These are phyloP conservation scores for Podocnemis expansa DNA, from an alignment of 2,113 vertebrate species.

Conservation along the genomic window DNA sequence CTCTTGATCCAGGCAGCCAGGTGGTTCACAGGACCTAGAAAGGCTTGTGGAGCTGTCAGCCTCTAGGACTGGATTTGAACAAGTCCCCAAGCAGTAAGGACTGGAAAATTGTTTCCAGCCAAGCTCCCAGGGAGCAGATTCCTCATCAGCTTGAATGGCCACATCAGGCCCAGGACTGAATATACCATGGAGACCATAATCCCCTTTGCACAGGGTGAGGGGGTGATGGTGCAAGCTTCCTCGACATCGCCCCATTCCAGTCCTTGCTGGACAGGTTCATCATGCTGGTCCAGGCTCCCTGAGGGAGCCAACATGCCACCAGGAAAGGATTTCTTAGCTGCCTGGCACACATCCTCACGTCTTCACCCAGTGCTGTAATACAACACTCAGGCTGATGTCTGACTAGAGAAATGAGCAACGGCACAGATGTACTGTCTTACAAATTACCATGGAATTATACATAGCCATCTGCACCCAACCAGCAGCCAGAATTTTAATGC, in stretches of 20 bases:
- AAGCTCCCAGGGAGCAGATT: not conserved
- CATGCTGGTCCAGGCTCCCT: not conserved
- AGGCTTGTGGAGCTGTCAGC: not conserved
- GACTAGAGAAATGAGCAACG: conserved; percentile 67
- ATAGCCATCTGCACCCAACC: conserved; percentile 69
- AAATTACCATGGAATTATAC: conserved; percentile 60
- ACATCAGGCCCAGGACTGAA: not conserved
- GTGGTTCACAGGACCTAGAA: not conserved
- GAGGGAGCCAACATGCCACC: conserved; percentile 9
- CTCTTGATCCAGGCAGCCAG: not conserved
- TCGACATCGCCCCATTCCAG: not conserved
- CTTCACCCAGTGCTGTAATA: conserved; percentile 50
- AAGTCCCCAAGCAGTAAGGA: not conserved
- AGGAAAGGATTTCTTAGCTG: conserved; percentile 38
- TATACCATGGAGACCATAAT: not conserved
- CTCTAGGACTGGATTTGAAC: not conserved
- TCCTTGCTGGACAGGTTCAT: not conserved
- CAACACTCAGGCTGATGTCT: conserved; percentile 55
- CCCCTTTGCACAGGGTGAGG: not conserved
- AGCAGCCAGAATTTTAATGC: conserved; percentile 47
- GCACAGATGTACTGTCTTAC: conserved; percentile 64
- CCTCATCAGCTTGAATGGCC: not conserved
- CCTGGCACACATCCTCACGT: conserved; percentile 28
- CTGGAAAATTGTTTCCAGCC: not conserved
- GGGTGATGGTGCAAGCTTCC: not conserved